Evolutionary conservation across 2,888 invertebrate species (phyloP).

Genomic region (Megaustenia siamemsis): DNA sequence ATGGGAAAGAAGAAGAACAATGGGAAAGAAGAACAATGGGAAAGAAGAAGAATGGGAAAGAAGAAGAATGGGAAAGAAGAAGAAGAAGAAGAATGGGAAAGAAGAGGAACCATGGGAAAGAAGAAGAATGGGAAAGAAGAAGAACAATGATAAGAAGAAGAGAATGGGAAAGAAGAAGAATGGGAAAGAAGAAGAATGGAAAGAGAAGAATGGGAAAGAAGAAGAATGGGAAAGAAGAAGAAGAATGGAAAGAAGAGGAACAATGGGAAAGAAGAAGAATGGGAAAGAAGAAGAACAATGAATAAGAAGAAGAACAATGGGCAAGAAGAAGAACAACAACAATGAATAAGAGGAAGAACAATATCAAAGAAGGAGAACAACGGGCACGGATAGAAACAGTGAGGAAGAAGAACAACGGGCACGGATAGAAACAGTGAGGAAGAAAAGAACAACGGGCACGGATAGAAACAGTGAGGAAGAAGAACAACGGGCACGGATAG

Average conservation of each 20-base stretch:
- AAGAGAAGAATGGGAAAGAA: not conserved
- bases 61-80: not conserved
- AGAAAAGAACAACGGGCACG: too few relatives aligned
- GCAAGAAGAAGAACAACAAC: not conserved
- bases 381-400: not conserved
- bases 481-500: not conserved
- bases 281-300: not conserved
- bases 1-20: not conserved
- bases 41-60: not conserved
- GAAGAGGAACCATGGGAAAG: too few relatives aligned
- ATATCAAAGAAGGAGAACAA: conserved; percentile 10
- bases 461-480: too few relatives aligned
- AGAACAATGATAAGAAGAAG: conserved; percentile 7
- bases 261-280: not conserved
- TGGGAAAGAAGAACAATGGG: not conserved
- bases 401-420: not conserved
- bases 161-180: conserved; percentile 16
- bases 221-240: not conserved
- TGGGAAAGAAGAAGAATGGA: not conserved
- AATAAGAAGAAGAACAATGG: not conserved
- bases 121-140: not conserved
- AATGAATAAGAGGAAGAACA: not conserved
- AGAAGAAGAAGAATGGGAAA: not conserved
- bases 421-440: too few relatives aligned
- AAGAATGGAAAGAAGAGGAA: not conserved